Conservation (phyloP, 1,140 invertebrate genomes). For the Tetranychus urticae region DNA sequence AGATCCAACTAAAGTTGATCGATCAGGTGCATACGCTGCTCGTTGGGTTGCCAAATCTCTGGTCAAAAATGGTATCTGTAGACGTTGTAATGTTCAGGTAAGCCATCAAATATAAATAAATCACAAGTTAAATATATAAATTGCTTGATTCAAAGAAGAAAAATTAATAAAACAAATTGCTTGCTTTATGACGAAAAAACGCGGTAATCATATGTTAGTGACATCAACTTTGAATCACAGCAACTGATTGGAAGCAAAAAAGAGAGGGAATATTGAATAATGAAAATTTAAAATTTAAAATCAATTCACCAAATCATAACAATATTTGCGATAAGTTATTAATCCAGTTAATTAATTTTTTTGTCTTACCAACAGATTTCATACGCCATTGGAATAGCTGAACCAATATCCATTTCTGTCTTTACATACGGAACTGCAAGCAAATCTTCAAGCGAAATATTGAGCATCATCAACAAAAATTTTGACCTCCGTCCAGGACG, state of each 20-base stretch:
- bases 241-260: too few species aligned
- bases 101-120: background rate
- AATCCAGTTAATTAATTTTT: too few species aligned
- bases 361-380: slow-evolving; percentile 36
- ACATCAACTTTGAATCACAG: too few species aligned
- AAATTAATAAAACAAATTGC: too few species aligned
- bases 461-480: slow-evolving; percentile 82
- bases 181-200: too few species aligned
- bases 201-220: too few species aligned
- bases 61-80: slow-evolving; percentile 65
- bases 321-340: too few species aligned
- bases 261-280: too few species aligned
- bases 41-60: slow-evolving; percentile 89
- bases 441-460: slow-evolving; percentile 60
- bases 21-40: slow-evolving; percentile 85
- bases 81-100: background rate
- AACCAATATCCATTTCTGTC: slow-evolving; percentile 86
- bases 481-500: slow-evolving; percentile 91
- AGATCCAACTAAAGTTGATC: slow-evolving; percentile 89
- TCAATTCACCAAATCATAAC: too few species aligned
- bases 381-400: slow-evolving; percentile 84
- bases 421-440: slow-evolving; percentile 90
- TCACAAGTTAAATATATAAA: too few species aligned
- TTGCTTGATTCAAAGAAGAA: too few species aligned
- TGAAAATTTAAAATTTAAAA: too few species aligned